Evolutionary conservation across 2,797 vertebrate genomes (phyloP).

Genomic region (Enteromius viviparus): DNA sequence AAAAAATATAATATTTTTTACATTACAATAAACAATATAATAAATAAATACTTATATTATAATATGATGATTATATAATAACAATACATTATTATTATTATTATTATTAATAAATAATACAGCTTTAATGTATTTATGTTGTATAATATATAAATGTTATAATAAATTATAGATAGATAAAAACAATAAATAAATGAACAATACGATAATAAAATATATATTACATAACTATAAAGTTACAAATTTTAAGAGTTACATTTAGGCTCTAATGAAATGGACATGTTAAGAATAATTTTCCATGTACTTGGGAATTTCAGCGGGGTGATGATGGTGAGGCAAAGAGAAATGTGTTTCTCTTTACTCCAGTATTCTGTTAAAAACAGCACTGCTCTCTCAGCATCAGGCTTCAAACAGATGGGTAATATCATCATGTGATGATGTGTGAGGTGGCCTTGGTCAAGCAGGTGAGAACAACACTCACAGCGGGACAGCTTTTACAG

Average conservation of each 20-base stretch:
- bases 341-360: background rate
- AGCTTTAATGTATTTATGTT: background rate
- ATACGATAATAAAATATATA: background rate
- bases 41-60: background rate
- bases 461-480: slow-evolving; percentile 11
- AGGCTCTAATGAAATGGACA: background rate
- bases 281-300: background rate
- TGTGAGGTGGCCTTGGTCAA: slow-evolving; percentile 16
- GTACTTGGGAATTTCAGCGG: background rate
- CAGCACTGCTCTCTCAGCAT: background rate
- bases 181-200: background rate
- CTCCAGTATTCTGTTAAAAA: slow-evolving; percentile 13
- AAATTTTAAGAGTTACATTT: background rate
- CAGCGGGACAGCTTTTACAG: slow-evolving; percentile 1
- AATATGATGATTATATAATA: background rate
- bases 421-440: background rate
- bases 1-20: background rate
- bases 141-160: background rate
- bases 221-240: background rate
- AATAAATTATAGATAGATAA: background rate
- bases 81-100: background rate
- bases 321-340: background rate
- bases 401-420: slow-evolving; percentile 10
- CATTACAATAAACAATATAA: background rate
- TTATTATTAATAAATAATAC: background rate